Percentiles rank a stretch among this genome's conserved stretches.
These are phyloP conservation scores for Machimus atricapillus DNA, from an alignment of 2,888 invertebrate species.

Conservation along the genomic window DNA sequence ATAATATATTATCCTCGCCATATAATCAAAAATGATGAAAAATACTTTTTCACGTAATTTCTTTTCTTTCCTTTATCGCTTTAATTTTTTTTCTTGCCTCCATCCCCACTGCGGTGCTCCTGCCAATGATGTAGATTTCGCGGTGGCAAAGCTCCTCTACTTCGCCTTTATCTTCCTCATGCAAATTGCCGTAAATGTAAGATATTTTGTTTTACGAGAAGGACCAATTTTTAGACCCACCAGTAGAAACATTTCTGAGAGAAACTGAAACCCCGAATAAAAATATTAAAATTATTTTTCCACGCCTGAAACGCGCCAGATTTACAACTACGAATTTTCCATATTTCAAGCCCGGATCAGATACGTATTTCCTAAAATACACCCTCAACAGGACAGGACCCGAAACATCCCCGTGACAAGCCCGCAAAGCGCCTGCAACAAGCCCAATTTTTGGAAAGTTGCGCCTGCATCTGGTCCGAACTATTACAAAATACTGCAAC, in stretches of 20 bases:
- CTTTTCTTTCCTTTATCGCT: conserved; percentile 33
- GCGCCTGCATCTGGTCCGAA: too few species aligned
- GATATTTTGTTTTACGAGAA: neutral
- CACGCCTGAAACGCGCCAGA: too few species aligned
- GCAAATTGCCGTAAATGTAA: neutral
- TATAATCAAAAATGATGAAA: conserved; percentile 49
- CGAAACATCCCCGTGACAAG: too few species aligned
- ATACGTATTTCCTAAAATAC: too few species aligned
- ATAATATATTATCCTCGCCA: conserved; percentile 48
- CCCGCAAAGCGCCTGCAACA: too few species aligned
- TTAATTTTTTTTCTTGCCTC: conserved; percentile 13
- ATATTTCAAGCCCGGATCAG: too few species aligned
- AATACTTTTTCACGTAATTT: conserved; percentile 49
- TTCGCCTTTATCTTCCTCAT: conserved; percentile 2
- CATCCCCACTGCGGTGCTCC: neutral
- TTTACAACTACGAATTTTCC: too few species aligned
- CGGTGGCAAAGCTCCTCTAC: conserved; percentile 40
- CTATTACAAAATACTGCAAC: too few species aligned
- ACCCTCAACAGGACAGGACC: too few species aligned
- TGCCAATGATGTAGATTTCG: conserved; percentile 43
- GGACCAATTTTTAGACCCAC: neutral
- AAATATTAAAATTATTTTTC: too few species aligned
- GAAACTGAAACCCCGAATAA: neutral
- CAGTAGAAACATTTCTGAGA: neutral
- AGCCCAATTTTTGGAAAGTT: too few species aligned